A percentile compares a stretch with the other conserved stretches of the same genome.
These are phyloP conservation scores for Drosophila albomicans DNA, from an alignment of 1,140 invertebrate species.

Conservation along the genomic window DNA sequence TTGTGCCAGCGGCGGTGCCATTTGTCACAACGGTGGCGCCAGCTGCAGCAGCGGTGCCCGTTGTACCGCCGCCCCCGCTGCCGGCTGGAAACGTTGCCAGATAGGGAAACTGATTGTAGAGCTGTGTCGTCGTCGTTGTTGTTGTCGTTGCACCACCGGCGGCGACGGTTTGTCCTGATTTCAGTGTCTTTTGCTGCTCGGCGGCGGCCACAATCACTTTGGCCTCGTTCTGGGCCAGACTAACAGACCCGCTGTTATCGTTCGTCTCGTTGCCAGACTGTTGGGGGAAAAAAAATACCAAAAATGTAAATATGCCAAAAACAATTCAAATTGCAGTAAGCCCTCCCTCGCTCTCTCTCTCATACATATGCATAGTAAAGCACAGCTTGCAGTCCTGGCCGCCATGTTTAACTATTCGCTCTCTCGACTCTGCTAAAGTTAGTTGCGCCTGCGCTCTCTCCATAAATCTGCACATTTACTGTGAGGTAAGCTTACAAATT, in stretches of 20 bases:
- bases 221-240: conserved; percentile 71
- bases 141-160: conserved; percentile 11
- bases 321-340: no score
- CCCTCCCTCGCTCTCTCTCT: no score
- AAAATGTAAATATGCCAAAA: neutral
- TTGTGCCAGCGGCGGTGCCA: conserved; percentile 1
- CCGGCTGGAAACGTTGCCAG: conserved; percentile 77
- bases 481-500: no score
- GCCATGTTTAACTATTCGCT: no score
- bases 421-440: no score
- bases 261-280: conserved; percentile 62
- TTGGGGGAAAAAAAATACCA: neutral
- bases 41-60: conserved; percentile 41
- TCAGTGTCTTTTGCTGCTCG: conserved; percentile 67
- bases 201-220: conserved; percentile 74
- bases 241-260: conserved; percentile 83
- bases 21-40: conserved; percentile 12
- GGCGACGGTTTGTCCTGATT: conserved; percentile 53
- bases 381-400: no score
- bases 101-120: conserved; percentile 83
- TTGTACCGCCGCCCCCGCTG: conserved; percentile 44
- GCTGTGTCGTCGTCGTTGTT: conserved; percentile 52
- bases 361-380: no score
- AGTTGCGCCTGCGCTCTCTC: no score
- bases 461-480: no score